Base-by-base conservation (phyloP, 2,888 invertebrate species). In the Drosophila mettleri region DNA sequence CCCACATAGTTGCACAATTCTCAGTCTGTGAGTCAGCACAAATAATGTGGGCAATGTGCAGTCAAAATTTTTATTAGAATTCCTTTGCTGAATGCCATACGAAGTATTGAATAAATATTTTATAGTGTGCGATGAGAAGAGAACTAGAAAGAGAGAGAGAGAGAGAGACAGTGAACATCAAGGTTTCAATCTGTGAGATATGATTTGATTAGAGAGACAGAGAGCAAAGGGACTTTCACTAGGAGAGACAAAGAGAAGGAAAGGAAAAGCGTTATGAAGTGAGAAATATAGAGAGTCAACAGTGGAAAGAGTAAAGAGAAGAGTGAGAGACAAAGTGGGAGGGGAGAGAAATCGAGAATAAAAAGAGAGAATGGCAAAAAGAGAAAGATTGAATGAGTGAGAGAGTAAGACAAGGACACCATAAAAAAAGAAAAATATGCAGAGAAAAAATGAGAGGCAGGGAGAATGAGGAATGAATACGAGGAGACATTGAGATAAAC, bases 41-140 rank as follows among this genome's bases (percentile, higher is more conserved):
- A 14, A 10, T 9, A 12, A 41, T 41, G 53, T 64, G 52, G 53
- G 67, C 48, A 65, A 48, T 48, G 22, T 27, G 29, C 24, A 45
- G 45, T 29, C 12, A 33, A 49, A 57, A 55, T 43, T 18, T 39
- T 43, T 18, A 36, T 29, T 12, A 33, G 63, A 59, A 49, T 49
- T 3, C 1, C 38, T 33, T 31, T 31, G 31, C 8, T 10, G 38
- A 41, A 20, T 29, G 22, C 18, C 12, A 43, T 54, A 24, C 22
- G 24, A 48, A 68, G 63, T 59, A 57, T 70, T 77, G 74, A 78
- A 78, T 77, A 78, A 41, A 63, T 69, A 54, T 62, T 65, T 31
- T 48, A 73, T 57, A 67, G 65, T 68, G 45, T n/a, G 49, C 39
- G 7, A 53, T 29, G 10, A 39, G 51, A 6, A 20, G 45, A 6